These are phyloP conservation scores for Bombus ignitus DNA, from an alignment of 1,140 invertebrate genomes.

Conservation along the genomic window DNA sequence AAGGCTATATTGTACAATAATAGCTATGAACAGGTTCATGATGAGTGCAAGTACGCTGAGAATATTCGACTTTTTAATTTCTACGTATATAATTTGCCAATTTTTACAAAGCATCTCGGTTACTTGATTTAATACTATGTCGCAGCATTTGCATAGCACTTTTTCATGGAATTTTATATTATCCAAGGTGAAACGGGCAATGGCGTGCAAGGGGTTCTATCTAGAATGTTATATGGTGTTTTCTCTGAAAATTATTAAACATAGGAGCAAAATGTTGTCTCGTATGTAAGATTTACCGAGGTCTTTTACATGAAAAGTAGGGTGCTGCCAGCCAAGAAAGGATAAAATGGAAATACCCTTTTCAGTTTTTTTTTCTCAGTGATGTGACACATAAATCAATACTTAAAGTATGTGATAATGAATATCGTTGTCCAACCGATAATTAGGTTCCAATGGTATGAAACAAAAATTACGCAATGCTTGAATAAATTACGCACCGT, in stretches of 20 bases:
- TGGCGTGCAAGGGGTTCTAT: constrained; percentile 1
- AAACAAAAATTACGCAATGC: not conserved
- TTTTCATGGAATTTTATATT: constrained; percentile 13
- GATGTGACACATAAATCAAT: not conserved
- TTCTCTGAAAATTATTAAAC: constrained; percentile 23
- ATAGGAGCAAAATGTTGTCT: constrained; percentile 13
- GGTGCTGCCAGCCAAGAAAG: not conserved
- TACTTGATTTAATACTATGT: not conserved
- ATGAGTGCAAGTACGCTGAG: not conserved
- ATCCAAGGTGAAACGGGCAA: not conserved
- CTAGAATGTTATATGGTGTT: not conserved
- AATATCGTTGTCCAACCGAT: not conserved
- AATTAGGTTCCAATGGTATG: not conserved
- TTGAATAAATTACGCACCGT: not conserved
- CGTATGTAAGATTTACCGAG: constrained; percentile 27
- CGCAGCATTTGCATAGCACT: not conserved
- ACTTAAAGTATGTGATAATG: not conserved
- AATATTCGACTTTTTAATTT: not conserved
- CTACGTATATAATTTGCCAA: not conserved
- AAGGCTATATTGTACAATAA: not conserved
- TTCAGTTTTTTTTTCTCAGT: not conserved
- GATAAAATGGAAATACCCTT: not conserved
- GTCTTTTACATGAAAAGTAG: constrained; percentile 19
- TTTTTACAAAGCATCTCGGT: not conserved
- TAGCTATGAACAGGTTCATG: not conserved